Evolutionary conservation across 2,797 vertebrate genomes (phyloP).

Genomic region (Protonibea diacanthus): DNA sequence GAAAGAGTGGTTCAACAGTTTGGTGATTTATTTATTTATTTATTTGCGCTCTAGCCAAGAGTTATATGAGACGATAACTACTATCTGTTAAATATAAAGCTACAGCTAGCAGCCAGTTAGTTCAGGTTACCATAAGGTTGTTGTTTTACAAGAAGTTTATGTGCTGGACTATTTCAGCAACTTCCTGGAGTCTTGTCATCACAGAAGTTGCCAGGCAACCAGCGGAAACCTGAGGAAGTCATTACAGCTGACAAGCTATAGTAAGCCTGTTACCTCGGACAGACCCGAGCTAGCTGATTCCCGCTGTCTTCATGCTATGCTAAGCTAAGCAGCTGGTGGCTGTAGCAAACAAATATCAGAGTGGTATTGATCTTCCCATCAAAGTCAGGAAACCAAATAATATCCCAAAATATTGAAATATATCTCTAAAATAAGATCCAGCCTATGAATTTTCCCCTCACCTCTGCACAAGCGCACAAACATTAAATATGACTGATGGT

Average conservation of each 20-base stretch:
- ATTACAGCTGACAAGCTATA: background rate
- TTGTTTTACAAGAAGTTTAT: no score
- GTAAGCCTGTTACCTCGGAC: background rate
- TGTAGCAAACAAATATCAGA: background rate
- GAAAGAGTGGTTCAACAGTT: no score
- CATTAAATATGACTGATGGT: constrained; percentile 24
- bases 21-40: background rate
- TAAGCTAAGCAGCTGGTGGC: background rate
- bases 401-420: background rate
- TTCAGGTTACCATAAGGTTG: no score
- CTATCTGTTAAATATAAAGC: no score
- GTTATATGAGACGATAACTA: background rate
- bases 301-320: background rate
- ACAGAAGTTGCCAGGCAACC: no score
- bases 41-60: background rate
- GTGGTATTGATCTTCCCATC: background rate
- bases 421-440: background rate
- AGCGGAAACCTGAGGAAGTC: background rate
- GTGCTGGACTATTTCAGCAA: no score
- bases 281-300: no score
- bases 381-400: background rate
- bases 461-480: background rate
- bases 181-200: no score
- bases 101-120: no score
- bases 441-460: background rate